Evolutionary conservation across 1,140 invertebrate species (phyloP).

Genomic region (Microplitis demolitor): DNA sequence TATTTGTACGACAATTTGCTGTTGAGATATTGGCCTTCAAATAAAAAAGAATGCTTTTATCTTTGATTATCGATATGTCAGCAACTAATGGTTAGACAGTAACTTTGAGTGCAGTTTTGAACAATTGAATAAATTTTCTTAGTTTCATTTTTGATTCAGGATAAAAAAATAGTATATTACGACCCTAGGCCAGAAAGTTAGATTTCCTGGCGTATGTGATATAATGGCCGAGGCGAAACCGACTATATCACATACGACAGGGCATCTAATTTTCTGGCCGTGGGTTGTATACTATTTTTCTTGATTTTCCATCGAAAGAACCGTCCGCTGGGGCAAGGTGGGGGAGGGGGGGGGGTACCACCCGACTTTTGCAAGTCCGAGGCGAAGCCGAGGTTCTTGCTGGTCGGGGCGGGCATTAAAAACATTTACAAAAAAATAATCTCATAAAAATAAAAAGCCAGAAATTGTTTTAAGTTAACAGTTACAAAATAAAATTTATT

Average conservation of each 20-base stretch:
- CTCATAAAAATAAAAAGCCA: background rate
- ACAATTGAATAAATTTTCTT: too few species aligned
- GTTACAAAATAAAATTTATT: background rate
- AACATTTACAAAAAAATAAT: background rate
- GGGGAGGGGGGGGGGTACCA: background rate
- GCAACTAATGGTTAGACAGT: too few species aligned
- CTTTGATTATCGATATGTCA: too few species aligned
- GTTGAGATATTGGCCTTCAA: too few species aligned
- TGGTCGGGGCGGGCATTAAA: constrained; percentile 1
- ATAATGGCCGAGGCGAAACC: background rate
- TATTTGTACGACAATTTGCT: too few species aligned
- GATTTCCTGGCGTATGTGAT: background rate
- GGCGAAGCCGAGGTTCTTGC: constrained; percentile 7
- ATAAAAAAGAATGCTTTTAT: too few species aligned
- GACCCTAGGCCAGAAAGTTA: background rate
- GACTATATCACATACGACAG: background rate
- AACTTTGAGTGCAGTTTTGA: too few species aligned
- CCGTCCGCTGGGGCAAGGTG: background rate
- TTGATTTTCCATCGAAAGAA: too few species aligned
- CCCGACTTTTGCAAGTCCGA: background rate
- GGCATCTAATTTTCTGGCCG: background rate
- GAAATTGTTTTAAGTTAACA: too few species aligned
- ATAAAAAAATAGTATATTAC: too few species aligned
- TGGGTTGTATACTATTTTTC: background rate
- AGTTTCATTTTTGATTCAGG: too few species aligned